Evolutionary conservation across 2,797 vertebrate genomes (phyloP).

Genomic region (Psittacula echo): DNA sequence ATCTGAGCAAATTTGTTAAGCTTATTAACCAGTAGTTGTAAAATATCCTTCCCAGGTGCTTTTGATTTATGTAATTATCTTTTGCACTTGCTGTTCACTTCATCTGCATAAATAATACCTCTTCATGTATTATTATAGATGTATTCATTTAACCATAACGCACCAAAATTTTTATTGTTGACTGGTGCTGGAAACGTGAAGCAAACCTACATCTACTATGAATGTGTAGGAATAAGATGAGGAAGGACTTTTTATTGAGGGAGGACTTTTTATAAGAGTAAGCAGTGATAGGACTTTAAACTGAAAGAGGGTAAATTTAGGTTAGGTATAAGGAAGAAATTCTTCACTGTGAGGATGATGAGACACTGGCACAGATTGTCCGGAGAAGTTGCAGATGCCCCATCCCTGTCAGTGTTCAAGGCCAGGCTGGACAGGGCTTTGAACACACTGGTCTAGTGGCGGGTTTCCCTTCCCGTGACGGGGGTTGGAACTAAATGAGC

Average conservation of each 20-base stretch:
- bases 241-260: neutral
- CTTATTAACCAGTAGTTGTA: neutral
- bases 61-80: neutral
- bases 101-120: neutral
- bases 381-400: no score
- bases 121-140: neutral
- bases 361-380: no score
- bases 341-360: no score
- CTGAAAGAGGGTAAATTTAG: neutral
- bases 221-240: neutral
- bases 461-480: neutral
- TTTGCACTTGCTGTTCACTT: neutral
- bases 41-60: neutral
- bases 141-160: neutral
- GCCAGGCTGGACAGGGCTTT: no score
- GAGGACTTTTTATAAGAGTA: neutral
- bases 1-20: neutral
- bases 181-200: neutral
- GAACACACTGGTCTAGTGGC: no score
- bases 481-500: neutral
- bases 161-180: neutral
- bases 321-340: neutral
- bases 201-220: neutral
- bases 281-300: neutral
- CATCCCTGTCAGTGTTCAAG: no score